Evolutionary conservation across 2,797 vertebrate species (phyloP).

Genomic region (Gila robusta): DNA sequence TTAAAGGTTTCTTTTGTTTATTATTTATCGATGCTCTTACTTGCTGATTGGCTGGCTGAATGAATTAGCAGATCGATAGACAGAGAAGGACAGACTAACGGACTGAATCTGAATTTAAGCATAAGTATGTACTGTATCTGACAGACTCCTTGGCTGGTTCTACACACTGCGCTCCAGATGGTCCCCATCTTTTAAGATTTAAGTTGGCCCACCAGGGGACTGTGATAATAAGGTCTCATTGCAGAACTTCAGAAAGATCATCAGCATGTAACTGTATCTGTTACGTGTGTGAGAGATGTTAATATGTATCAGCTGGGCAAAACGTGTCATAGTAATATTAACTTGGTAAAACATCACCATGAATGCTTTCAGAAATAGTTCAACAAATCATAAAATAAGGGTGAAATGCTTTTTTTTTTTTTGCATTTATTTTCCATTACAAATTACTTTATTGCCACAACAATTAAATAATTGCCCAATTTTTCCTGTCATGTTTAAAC

Average conservation of each 20-base stretch:
- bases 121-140: constrained; percentile 61
- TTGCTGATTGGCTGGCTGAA: constrained; percentile 45
- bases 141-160: constrained; percentile 64
- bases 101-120: not conserved
- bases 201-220: constrained; percentile 69
- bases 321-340: not conserved
- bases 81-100: too few species aligned
- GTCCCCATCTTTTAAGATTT: constrained; percentile 69
- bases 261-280: constrained; percentile 49
- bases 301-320: not conserved
- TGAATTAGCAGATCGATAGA: constrained; percentile 35
- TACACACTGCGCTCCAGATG: constrained; percentile 73
- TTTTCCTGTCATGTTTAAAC: not conserved
- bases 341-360: not conserved
- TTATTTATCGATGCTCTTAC: not conserved
- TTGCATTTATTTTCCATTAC: too few species aligned
- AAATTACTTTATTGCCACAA: too few species aligned
- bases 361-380: not conserved
- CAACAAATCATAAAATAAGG: not conserved
- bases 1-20: not conserved
- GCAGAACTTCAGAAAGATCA: constrained; percentile 67
- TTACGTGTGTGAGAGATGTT: not conserved
- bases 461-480: too few species aligned
- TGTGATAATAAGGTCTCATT: constrained; percentile 71
- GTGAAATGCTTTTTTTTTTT: too few species aligned